phyloP scores from a whole-genome alignment of 2,797 vertebrate species.

The Crax fasciolata region DNA sequence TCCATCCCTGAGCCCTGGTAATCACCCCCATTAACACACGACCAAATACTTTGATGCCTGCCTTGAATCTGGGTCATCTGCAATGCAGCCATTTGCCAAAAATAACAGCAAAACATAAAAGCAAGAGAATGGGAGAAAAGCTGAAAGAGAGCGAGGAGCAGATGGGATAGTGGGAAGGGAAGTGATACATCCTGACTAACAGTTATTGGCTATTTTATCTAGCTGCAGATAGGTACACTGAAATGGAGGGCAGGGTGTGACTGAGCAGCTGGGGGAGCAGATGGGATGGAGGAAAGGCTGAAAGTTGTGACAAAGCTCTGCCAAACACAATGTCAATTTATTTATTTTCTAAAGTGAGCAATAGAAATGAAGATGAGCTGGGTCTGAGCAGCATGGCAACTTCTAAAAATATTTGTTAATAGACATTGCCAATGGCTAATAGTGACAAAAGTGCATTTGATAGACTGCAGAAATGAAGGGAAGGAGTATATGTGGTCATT shows the following conservation, averaged over 20 bases:
- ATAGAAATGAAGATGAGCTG: slow-evolving; percentile 73
- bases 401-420: slow-evolving; percentile 1
- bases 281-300: slow-evolving; percentile 76
- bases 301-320: slow-evolving; percentile 77
- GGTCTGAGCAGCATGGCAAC: slow-evolving; percentile 62
- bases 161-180: slow-evolving; percentile 52
- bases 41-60: neutral
- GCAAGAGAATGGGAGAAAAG: neutral
- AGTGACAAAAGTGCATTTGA: neutral
- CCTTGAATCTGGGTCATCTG: slow-evolving; percentile 46
- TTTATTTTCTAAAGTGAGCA: slow-evolving; percentile 75
- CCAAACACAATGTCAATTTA: slow-evolving; percentile 68
- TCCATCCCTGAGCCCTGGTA: neutral
- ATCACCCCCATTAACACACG: neutral
- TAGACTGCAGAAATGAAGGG: neutral
- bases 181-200: slow-evolving; percentile 70
- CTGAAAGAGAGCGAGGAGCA: slow-evolving; percentile 37
- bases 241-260: slow-evolving; percentile 51
- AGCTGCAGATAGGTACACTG: neutral
- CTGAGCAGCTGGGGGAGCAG: slow-evolving; percentile 80
- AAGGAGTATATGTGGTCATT: neutral
- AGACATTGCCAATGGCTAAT: neutral
- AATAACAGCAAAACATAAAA: slow-evolving; percentile 24
- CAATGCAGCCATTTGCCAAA: slow-evolving; percentile 63
- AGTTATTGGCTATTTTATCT: slow-evolving; percentile 61